Evolutionary conservation across 2,888 invertebrate species (phyloP), one percentile per base, ranked within the genome.

Genomic region (Cephalotes varians): DNA sequence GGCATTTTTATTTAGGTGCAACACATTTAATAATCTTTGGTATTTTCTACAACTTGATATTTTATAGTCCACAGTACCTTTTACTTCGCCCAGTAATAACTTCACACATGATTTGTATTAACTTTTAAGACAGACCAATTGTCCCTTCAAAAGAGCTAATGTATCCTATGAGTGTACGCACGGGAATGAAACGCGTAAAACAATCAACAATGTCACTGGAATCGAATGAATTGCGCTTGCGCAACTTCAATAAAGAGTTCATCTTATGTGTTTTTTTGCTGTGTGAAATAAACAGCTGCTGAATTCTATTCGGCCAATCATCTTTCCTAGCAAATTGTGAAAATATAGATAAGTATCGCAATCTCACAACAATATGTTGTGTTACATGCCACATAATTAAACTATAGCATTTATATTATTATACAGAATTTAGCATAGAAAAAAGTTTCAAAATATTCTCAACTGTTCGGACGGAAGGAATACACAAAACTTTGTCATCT

Each of bases 201-300:
- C n/a, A n/a, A n/a, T n/a, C n/a, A n/a, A n/a, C n/a, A 15, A n/a
- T 7, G 7, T 18, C 3, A 9, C 12, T 12, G 2, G 34, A 44
- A 44, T 12, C 25, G 21, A 34, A 5, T 18, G n/a, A 34, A 0
- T 12, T 15, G 28, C 56, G 72, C 40, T 9, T 72, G 72, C 56
- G 56, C 25, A 21, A 44, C 18, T 28, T 58, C 15, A 5, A 40
- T 15, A 3, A n/a, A 56, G n/a, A 72, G 40, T 2, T 18, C 7
- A 34, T 4, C 3, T 21, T 28, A 34, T 34, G 10, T 2, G n/a
- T 34, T 21, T 51, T 12, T 34, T 69, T n/a, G 0, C 7, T n/a
- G 28, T 67, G 31, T 28, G 34, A 69, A 71, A 37, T 18, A 56
- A 72, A 40, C 34, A 56, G 15, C n/a, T 71, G 34, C 12, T 5